Evolutionary conservation across 2,113 vertebrate species (phyloP).

Genomic region (Pionites leucogaster): DNA sequence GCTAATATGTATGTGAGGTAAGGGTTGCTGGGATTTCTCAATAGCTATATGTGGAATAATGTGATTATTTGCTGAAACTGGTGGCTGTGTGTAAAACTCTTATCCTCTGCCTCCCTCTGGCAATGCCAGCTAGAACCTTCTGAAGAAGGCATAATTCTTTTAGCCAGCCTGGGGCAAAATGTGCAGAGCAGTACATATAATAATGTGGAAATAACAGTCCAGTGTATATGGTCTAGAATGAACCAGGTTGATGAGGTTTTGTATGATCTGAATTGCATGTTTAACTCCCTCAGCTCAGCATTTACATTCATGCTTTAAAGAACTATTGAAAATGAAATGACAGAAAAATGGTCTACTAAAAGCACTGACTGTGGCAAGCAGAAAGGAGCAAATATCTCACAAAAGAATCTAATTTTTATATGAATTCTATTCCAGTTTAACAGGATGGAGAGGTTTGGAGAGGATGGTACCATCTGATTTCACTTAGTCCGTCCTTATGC

Average conservation of each 20-base stretch:
- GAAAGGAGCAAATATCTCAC: neutral
- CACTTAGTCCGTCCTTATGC: neutral
- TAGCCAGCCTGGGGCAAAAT: neutral
- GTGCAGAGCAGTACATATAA: rapidly evolving
- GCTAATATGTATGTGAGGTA: rapidly evolving
- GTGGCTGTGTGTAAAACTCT: neutral
- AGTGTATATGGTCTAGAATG: neutral
- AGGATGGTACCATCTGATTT: neutral
- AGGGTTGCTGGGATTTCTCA: neutral
- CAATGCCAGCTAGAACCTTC: neutral
- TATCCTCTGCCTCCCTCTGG: neutral
- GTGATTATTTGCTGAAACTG: rapidly evolving
- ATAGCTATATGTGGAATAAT: rapidly evolving
- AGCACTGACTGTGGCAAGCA: neutral
- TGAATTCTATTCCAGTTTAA: neutral
- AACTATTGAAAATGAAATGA: neutral
- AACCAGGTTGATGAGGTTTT: neutral
- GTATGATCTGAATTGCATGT: neutral
- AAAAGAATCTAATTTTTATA: neutral
- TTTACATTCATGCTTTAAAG: neutral
- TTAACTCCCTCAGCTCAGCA: neutral
- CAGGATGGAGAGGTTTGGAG: neutral
- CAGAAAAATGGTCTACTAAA: neutral
- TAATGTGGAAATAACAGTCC: neutral
- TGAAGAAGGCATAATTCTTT: neutral